Evolutionary conservation across 2,888 invertebrate species (phyloP), one percentile per base, ranked within the genome.

Genomic region (Melinopterus prodromus): DNA sequence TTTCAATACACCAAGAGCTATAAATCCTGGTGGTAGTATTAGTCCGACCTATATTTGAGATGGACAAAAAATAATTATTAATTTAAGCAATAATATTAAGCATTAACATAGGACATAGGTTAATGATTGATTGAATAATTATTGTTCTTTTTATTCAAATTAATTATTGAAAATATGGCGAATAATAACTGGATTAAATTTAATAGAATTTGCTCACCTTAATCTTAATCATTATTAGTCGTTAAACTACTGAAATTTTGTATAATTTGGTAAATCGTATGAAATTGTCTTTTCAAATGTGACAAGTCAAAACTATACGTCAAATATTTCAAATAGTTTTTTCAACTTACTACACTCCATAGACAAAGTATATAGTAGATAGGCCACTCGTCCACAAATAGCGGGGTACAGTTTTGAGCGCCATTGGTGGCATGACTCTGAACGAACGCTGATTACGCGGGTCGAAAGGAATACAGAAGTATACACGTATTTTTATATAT

Each of bases 1-100:
- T 87, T 95, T 93, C 77, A 99, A 91, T 78, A 99, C 92, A 0
- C 97, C 96, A 88, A 98, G 94, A 86, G 97, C 97, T 78, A 99
- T 91, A 0, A 99, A 99, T 12, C 98, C 96, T 14, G 98, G 95
- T 0, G 99, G 99, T 14, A 99, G 98, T 87, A 99, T 98, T 78
- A 99, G 98, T 76, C 99, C 99, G 86, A 99, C 93, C 97, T 98
- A 86, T 98, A 86, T 16, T 86, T 80, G 38, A 26, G 35, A 15
- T 26, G 15, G 35, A 35, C 16, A 14, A 15, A 15, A 71, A 12
- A 15, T 71, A 71, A 71, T 53, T 53, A 53, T 3, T 53, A 12
- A 53, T 53, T 53, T 26, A 26, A 26, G 2, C 26, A 26, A 26
- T 26, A 26, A 26, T 26, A 26, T 3, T 26, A 26, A 26, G 26